phyloP scores from a whole-genome alignment of 2,888 invertebrate genomes.

The Rapana venosa region DNA sequence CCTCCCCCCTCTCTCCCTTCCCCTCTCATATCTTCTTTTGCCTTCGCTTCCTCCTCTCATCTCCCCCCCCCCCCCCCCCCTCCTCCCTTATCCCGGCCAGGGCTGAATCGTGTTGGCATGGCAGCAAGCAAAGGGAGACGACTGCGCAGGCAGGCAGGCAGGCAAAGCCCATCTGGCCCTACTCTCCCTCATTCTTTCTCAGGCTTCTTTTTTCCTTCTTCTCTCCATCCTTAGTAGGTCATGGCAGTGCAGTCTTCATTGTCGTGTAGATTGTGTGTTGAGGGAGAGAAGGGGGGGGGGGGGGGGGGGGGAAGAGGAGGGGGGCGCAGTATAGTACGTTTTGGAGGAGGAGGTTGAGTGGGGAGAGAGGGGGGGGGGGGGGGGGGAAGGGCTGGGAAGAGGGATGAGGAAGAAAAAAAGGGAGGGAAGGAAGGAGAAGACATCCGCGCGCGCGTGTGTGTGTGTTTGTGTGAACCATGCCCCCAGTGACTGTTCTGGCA shows the following conservation, averaged over 20 bases:
- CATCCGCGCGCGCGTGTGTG: neutral
- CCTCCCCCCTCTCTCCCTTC: no score
- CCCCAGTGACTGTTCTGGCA: no score
- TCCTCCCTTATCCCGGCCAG: neutral
- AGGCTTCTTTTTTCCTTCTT: neutral
- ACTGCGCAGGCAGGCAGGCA: neutral
- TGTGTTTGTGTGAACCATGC: neutral
- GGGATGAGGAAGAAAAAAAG: no score
- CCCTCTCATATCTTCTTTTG: neutral
- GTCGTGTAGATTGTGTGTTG: neutral
- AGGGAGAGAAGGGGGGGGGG: neutral
- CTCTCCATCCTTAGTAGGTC: neutral
- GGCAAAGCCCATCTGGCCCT: neutral
- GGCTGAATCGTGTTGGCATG: slow-evolving; percentile 12
- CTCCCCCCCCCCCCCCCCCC: neutral
- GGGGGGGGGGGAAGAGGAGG: neutral
- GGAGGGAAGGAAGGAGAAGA: neutral
- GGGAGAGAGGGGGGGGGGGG: neutral
- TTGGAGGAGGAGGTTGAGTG: neutral
- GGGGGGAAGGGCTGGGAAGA: no score
- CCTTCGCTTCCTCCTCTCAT: neutral
- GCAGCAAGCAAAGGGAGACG: neutral
- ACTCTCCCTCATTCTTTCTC: neutral
- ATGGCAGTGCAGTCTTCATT: slow-evolving; percentile 15
- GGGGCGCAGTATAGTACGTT: neutral